These are phyloP conservation scores for Nyctalus aviator DNA, from an alignment of 2,797 vertebrate genomes.

Conservation along the genomic window DNA sequence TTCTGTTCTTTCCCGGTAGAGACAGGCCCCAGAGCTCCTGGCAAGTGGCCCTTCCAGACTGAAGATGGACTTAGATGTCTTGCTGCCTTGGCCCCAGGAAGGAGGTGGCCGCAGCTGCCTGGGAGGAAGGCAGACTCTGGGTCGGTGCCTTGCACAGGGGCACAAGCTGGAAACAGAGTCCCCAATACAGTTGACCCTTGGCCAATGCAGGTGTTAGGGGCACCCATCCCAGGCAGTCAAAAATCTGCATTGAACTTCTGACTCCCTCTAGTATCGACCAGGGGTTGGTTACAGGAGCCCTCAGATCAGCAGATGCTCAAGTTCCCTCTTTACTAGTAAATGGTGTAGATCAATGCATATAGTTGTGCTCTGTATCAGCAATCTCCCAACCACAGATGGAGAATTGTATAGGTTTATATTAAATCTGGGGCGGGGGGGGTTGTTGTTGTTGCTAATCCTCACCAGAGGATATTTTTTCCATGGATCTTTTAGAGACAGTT, in stretches of 20 bases:
- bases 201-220: neutral
- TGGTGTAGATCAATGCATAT: too few species aligned
- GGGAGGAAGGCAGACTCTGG: rapidly evolving
- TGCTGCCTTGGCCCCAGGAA: neutral
- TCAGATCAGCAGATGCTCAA: neutral
- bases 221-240: neutral
- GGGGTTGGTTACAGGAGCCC: neutral
- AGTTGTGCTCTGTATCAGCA: too few species aligned
- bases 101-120: neutral
- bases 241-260: neutral
- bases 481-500: too few species aligned
- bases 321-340: neutral
- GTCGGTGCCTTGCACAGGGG: rapidly evolving
- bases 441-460: too few species aligned
- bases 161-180: neutral
- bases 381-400: neutral
- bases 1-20: neutral
- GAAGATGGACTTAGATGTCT: neutral
- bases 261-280: neutral
- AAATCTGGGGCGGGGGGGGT: neutral
- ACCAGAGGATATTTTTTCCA: too few species aligned
- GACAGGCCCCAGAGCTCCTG: neutral
- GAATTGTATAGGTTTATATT: neutral
- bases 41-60: neutral
- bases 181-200: neutral